A percentile compares a stretch with the other conserved stretches of the same genome.
phyloP scores from a whole-genome alignment of 2,888 invertebrate species.

The Anorthoa munda region DNA sequence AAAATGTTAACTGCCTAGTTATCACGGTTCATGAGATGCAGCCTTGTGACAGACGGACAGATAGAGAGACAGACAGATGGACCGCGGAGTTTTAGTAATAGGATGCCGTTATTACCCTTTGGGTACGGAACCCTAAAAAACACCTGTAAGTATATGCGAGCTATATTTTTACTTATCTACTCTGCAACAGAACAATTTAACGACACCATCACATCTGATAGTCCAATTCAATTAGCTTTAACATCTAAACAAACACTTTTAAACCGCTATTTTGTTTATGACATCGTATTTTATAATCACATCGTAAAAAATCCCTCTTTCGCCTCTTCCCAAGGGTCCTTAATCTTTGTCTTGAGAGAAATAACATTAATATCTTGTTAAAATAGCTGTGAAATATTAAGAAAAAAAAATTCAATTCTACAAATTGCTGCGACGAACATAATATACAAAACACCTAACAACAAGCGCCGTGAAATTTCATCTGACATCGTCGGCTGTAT shows the following conservation, averaged over 20 bases:
- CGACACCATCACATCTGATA: slow-evolving; percentile 29
- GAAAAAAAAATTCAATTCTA: too few species aligned
- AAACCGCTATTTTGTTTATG: slow-evolving; percentile 46
- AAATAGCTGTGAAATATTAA: slow-evolving; percentile 57
- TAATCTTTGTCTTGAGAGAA: slow-evolving; percentile 58
- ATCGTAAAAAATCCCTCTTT: slow-evolving; percentile 56
- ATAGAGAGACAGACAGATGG: too few species aligned
- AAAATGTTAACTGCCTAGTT: too few species aligned
- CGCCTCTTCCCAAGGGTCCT: slow-evolving; percentile 10
- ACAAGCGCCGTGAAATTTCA: slow-evolving; percentile 59
- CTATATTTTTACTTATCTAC: too few species aligned
- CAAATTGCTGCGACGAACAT: background rate
- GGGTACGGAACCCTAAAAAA: too few species aligned
- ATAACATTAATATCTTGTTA: slow-evolving; percentile 61
- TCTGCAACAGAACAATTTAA: slow-evolving; percentile 15
- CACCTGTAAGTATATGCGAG: too few species aligned
- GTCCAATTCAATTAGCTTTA: slow-evolving; percentile 57
- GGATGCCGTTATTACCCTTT: too few species aligned
- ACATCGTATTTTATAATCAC: slow-evolving; percentile 60
- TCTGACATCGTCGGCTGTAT: slow-evolving; percentile 62
- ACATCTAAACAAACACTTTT: slow-evolving; percentile 58
- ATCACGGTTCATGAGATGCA: too few species aligned
- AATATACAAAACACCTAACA: slow-evolving; percentile 23
- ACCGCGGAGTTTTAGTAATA: too few species aligned
- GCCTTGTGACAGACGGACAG: too few species aligned